Conservation (phyloP, 2,113 vertebrate genomes). For the Aphelocoma coerulescens region DNA sequence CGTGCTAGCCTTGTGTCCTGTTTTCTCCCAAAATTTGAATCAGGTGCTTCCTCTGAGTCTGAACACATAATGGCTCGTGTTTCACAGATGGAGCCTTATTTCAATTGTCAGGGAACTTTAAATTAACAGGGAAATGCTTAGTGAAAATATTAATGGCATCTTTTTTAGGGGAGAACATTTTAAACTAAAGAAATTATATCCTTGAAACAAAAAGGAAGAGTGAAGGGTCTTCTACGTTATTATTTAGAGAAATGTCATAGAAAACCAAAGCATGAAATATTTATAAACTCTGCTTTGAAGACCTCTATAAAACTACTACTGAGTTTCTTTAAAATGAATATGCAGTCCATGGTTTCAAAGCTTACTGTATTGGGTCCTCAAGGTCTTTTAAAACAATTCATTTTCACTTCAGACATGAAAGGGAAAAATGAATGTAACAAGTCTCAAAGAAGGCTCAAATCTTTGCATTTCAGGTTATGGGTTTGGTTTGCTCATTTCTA, state of each 20-base stretch:
- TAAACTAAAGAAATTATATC: constrained; percentile 37
- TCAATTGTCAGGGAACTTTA: neutral
- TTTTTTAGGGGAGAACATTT: neutral
- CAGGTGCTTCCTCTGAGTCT: neutral
- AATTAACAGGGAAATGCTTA: neutral
- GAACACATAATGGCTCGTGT: neutral
- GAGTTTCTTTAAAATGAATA: constrained; percentile 65
- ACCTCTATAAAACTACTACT: constrained; percentile 31
- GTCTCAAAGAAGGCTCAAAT: constrained; percentile 14
- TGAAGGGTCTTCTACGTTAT: constrained; percentile 11
- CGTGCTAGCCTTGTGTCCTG: neutral
- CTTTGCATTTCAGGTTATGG: constrained; percentile 42
- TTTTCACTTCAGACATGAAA: constrained; percentile 65
- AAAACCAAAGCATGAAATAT: constrained; percentile 66
- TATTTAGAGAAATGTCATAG: constrained; percentile 48
- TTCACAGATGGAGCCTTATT: neutral
- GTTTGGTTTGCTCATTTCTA: constrained; percentile 8
- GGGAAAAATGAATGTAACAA: constrained; percentile 31
- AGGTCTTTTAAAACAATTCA: constrained; percentile 63
- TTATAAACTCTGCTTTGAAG: constrained; percentile 69
- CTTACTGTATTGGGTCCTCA: constrained; percentile 35
- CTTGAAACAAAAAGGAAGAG: constrained; percentile 51
- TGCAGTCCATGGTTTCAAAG: constrained; percentile 48
- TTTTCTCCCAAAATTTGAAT: neutral
- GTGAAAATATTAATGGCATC: neutral